Percentiles rank a stretch among this genome's conserved stretches.
phyloP scores from a whole-genome alignment of 2,797 vertebrate species.

The Limnodromus scolopaceus region DNA sequence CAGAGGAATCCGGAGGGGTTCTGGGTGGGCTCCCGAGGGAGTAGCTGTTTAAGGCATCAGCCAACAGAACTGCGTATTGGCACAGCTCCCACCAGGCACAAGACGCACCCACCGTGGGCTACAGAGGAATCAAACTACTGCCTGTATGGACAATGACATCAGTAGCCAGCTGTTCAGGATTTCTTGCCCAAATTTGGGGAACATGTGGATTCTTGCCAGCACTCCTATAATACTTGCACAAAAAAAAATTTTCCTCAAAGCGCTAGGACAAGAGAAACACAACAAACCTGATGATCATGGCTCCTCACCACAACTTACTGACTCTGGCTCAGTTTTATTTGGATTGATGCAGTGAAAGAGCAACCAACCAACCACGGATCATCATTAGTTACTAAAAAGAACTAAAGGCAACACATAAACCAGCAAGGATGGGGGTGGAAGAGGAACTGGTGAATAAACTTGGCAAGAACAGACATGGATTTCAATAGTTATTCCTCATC shows the following conservation, averaged over 20 bases:
- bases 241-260: not conserved
- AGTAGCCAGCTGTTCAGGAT: not conserved
- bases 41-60: not conserved
- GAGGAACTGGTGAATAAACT: not conserved
- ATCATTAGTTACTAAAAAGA: not conserved
- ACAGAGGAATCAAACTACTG: not conserved
- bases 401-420: fast-evolving
- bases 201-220: not conserved
- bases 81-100: not conserved
- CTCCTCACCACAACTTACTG: not conserved
- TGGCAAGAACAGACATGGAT: not conserved
- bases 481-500: not conserved
- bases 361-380: not conserved
- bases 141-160: not conserved
- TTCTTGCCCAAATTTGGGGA: not conserved
- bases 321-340: not conserved
- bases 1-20: not conserved
- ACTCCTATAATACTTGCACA: not conserved
- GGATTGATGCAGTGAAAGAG: not conserved
- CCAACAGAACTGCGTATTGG: not conserved
- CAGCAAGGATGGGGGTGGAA: not conserved
- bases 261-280: not conserved
- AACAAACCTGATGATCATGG: not conserved
- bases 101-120: not conserved
- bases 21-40: not conserved